phyloP scores from a whole-genome alignment of 2,888 invertebrate species.

The Branchellion lobata region DNA sequence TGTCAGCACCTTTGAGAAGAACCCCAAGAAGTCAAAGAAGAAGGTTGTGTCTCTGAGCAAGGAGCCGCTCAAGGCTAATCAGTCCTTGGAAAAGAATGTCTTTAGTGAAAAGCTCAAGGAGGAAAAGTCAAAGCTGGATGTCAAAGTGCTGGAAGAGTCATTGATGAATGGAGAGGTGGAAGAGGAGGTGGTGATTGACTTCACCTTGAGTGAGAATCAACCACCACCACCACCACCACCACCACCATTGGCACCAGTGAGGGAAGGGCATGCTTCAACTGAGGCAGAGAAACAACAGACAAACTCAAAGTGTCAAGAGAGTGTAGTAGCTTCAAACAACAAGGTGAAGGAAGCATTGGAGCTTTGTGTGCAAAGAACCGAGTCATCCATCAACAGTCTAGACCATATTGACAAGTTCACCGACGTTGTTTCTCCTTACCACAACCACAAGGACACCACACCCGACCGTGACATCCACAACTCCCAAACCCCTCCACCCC shows the following conservation, averaged over 20 bases:
- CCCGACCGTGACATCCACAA: background rate
- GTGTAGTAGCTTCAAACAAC: no score
- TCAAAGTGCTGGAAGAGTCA: background rate
- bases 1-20: background rate
- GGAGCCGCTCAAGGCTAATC: background rate
- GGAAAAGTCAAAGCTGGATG: background rate
- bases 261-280: no score
- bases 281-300: no score
- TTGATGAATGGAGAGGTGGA: background rate
- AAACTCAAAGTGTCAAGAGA: no score
- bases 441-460: background rate
- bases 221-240: no score
- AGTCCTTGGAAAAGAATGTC: background rate
- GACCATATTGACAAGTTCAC: conserved; percentile 4
- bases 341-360: no score
- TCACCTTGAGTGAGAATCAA: no score
- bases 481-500: no score
- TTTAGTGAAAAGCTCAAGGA: background rate
- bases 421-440: background rate
- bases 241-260: no score
- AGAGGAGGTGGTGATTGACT: background rate
- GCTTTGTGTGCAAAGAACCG: no score
- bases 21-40: conserved; percentile 24
- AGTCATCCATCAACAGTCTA: background rate
- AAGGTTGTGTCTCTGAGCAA: background rate